Evolutionary conservation across 2,113 vertebrate genomes (phyloP).

Genomic region (Otus sunia): DNA sequence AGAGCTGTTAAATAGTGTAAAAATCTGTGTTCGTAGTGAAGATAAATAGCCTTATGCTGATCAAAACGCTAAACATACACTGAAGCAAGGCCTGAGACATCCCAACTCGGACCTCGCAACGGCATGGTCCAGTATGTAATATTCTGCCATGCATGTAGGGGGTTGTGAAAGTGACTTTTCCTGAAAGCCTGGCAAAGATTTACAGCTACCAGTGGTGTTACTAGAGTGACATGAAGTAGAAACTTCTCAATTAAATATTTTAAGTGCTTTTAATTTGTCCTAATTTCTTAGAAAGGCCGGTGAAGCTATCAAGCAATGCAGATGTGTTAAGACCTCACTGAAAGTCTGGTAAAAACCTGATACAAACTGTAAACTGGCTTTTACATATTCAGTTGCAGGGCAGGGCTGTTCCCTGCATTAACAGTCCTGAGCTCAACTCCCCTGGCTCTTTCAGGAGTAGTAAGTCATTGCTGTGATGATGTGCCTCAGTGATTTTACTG

Average conservation of each 20-base stretch:
- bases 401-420: not conserved
- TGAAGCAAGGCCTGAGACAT: not conserved
- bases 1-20: not conserved
- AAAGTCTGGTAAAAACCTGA: not conserved
- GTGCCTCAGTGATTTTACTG: slow-evolving; percentile 69
- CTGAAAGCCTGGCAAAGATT: not conserved
- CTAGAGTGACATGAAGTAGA: not conserved
- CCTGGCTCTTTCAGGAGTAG: slow-evolving; percentile 46
- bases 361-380: not conserved
- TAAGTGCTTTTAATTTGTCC: not conserved
- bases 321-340: not conserved
- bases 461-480: slow-evolving; percentile 57
- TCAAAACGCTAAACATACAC: not conserved
- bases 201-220: not conserved
- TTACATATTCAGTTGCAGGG: not conserved
- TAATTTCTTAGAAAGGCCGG: not conserved
- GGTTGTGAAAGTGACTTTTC: not conserved
- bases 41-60: not conserved
- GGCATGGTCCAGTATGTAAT: not conserved
- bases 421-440: slow-evolving; percentile 31
- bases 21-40: not conserved
- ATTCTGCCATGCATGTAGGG: not conserved
- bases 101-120: not conserved
- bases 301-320: not conserved
- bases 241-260: not conserved